These are phyloP conservation scores for Linurgus olivaceus DNA, from an alignment of 2,797 vertebrate species.

Conservation along the genomic window DNA sequence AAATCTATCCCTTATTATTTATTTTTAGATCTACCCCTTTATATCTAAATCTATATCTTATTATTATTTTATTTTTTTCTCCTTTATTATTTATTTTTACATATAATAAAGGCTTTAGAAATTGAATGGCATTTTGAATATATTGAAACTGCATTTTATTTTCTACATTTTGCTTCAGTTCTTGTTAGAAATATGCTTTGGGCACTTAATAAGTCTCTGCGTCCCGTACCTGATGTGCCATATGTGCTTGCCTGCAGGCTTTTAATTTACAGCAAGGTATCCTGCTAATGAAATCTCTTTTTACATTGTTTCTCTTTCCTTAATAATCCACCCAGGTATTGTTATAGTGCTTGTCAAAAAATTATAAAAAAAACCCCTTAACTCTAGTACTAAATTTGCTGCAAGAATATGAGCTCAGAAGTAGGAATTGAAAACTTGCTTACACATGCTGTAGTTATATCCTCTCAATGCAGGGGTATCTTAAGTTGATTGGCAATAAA, in stretches of 20 bases:
- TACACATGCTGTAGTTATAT: not conserved
- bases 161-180: not conserved
- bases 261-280: not conserved
- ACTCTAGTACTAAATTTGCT: not conserved
- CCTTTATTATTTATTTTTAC: not conserved
- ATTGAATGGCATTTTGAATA: not conserved
- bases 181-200: not conserved
- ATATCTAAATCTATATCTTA: not conserved
- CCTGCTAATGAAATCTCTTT: not conserved
- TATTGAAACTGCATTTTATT: not conserved
- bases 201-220: not conserved
- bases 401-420: not conserved
- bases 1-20: not conserved
- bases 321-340: not conserved
- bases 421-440: not conserved
- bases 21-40: not conserved
- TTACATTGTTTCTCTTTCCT: not conserved
- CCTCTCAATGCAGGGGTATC: not conserved
- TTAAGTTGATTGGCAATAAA: not conserved
- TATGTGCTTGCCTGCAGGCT: not conserved
- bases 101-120: not conserved
- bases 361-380: not conserved
- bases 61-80: not conserved
- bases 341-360: not conserved
- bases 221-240: not conserved